phyloP scores from a whole-genome alignment of 1,140 invertebrate species.

The Cepaea nemoralis region DNA sequence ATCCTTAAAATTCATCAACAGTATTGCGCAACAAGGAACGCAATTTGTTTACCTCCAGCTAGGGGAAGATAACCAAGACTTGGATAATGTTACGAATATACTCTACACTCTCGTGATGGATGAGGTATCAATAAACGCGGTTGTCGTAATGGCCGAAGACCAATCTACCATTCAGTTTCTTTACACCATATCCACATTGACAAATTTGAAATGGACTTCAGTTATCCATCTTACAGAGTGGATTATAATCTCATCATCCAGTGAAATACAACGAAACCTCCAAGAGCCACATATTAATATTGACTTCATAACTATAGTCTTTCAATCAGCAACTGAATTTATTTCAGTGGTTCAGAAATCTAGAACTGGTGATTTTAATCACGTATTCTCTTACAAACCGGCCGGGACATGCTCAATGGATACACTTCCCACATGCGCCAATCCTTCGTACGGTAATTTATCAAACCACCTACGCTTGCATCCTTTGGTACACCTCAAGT shows the following conservation, averaged over 20 bases:
- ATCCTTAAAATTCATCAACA: background rate
- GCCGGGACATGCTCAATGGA: background rate
- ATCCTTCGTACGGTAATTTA: background rate
- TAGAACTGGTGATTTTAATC: background rate
- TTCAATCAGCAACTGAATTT: background rate
- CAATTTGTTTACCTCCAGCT: background rate
- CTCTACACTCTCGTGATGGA: background rate
- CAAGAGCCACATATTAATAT: background rate
- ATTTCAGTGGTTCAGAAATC: background rate
- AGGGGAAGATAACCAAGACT: background rate
- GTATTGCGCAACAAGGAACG: background rate
- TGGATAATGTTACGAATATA: background rate
- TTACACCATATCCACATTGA: background rate
- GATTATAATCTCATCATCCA: background rate
- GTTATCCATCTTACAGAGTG: background rate
- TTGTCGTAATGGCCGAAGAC: background rate
- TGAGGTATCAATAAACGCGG: background rate
- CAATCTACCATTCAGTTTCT: background rate
- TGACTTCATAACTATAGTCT: background rate
- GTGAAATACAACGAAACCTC: background rate
- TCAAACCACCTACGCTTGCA: background rate
- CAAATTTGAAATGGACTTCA: background rate
- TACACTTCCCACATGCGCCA: background rate
- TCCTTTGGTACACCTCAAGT: background rate
- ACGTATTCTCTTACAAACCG: background rate